phyloP scores from a whole-genome alignment of 2,113 vertebrate genomes.

The Ciconia maguari region DNA sequence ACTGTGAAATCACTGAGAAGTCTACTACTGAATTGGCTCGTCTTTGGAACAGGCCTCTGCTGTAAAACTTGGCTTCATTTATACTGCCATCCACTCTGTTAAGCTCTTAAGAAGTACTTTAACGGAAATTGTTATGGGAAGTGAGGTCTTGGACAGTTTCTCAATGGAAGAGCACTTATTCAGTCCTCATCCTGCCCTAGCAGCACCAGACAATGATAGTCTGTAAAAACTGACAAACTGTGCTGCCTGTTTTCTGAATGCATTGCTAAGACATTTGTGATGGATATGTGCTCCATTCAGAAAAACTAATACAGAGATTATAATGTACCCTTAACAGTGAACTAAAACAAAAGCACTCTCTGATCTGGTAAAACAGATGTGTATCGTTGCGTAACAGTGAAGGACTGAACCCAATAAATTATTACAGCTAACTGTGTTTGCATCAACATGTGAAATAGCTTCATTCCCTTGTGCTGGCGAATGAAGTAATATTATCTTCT shows the following conservation, averaged over 20 bases:
- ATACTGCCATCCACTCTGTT: not conserved
- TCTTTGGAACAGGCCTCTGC: not conserved
- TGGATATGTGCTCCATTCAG: not conserved
- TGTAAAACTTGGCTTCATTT: not conserved
- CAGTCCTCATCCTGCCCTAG: not conserved
- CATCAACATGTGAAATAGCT: not conserved
- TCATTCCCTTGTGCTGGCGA: not conserved
- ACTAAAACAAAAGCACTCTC: not conserved
- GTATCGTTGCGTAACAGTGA: not conserved
- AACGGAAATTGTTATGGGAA: not conserved
- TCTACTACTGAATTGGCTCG: not conserved
- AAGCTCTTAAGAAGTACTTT: not conserved
- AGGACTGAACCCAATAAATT: not conserved
- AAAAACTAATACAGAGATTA: slow-evolving; percentile 6
- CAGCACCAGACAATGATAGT: not conserved
- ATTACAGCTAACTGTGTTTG: not conserved
- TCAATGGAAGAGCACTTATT: not conserved
- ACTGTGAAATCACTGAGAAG: not conserved
- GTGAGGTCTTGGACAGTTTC: not conserved
- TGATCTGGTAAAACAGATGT: not conserved
- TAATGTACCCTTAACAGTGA: not conserved
- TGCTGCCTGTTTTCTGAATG: not conserved
- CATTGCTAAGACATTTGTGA: not conserved
- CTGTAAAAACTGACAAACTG: not conserved
- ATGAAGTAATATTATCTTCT: slow-evolving; percentile 4